Conservation (phyloP, 2,113 vertebrate species). For the Psettodes erumei region DNA sequence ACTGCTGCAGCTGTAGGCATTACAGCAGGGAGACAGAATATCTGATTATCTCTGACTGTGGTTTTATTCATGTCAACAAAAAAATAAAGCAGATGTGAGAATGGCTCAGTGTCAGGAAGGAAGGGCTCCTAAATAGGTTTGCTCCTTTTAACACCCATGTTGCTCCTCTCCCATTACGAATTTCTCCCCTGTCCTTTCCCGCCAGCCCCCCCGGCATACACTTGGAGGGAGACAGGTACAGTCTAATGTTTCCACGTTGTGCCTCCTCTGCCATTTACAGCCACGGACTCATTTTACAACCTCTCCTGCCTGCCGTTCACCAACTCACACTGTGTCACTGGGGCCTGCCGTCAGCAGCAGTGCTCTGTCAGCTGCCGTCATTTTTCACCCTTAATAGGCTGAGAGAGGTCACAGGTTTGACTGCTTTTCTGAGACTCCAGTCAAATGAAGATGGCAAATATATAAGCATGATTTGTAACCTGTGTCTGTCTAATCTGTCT, state of each 20-base stretch:
- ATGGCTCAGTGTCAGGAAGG: neutral
- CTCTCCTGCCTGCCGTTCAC: conserved; percentile 65
- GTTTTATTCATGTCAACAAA: neutral
- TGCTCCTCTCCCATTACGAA: neutral
- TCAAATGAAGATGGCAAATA: neutral
- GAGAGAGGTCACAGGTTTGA: conserved; percentile 44
- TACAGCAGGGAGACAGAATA: neutral
- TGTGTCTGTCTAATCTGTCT: conserved; percentile 14
- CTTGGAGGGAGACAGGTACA: conserved; percentile 46
- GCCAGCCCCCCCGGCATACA: neutral
- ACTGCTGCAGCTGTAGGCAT: neutral
- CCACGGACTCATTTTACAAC: conserved; percentile 70
- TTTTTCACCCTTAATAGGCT: conserved; percentile 48
- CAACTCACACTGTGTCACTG: conserved; percentile 51
- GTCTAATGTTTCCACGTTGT: conserved; percentile 63
- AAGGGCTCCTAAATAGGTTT: neutral
- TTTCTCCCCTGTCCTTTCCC: neutral
- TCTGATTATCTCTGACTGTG: neutral
- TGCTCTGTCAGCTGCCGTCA: conserved; percentile 25
- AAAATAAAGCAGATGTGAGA: neutral
- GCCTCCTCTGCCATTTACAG: conserved; percentile 62
- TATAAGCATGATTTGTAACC: conserved; percentile 13
- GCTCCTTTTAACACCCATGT: neutral
- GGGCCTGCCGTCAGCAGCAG: conserved; percentile 45
- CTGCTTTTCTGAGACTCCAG: conserved; percentile 22